Evolutionary conservation across 2,797 vertebrate species (phyloP).

Genomic region (Craterocephalus amniculus): DNA sequence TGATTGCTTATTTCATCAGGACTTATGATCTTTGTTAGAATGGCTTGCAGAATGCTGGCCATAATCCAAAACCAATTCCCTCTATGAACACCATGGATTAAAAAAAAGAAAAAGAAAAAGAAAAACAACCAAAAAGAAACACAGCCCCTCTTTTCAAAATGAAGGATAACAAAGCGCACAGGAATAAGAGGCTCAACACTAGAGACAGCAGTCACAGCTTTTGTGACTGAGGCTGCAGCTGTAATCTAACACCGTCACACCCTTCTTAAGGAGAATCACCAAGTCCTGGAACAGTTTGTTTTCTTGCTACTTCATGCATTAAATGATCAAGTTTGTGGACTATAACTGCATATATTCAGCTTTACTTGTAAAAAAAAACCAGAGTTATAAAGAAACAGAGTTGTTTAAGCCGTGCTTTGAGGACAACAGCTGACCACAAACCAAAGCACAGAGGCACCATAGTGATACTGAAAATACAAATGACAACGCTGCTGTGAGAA

Average conservation of each 20-base stretch:
- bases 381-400: conserved; percentile 1
- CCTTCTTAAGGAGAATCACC: conserved; percentile 28
- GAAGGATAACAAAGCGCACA: conserved; percentile 53
- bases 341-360: background rate
- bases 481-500: conserved; percentile 9
- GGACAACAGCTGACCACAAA: conserved; percentile 46
- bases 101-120: conserved; percentile 1
- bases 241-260: conserved; percentile 62
- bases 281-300: background rate
- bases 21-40: conserved; percentile 45
- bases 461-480: conserved; percentile 16
- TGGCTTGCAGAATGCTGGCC: conserved; percentile 47
- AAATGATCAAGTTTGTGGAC: background rate
- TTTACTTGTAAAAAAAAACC: background rate
- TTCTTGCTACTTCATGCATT: background rate
- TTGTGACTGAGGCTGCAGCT: conserved; percentile 39
- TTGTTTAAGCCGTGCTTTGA: conserved; percentile 5
- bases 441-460: conserved; percentile 16
- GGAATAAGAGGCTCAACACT: conserved; percentile 19
- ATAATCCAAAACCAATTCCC: conserved; percentile 32
- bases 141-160: conserved; percentile 41
- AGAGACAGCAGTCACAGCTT: conserved; percentile 27
- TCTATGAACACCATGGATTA: conserved; percentile 3
- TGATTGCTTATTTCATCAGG: conserved; percentile 44
- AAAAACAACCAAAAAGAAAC: conserved; percentile 45